Conservation (phyloP, 2,888 invertebrate species). For the Eristalinus aeneus region DNA sequence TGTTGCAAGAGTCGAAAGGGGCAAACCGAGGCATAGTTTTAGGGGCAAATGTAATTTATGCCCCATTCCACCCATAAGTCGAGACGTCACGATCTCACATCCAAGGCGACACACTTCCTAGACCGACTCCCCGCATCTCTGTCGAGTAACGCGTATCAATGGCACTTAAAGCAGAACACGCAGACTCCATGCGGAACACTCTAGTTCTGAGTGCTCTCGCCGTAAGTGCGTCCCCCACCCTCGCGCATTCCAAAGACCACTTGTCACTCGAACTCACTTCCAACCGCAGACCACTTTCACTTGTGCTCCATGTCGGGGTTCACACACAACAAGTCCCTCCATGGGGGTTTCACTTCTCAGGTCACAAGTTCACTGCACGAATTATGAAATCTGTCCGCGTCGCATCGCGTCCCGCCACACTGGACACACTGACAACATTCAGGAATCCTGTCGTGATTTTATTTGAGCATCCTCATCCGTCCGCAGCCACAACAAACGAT, state of each 20-base stretch:
- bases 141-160: neutral
- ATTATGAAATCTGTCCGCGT: slow-evolving; percentile 27
- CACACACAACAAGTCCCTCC: slow-evolving; percentile 8
- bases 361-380: slow-evolving; percentile 39
- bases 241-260: neutral
- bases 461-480: neutral
- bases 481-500: neutral
- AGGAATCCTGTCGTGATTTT: neutral
- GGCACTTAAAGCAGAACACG: neutral
- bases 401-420: neutral
- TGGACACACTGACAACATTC: neutral
- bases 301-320: neutral
- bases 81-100: neutral
- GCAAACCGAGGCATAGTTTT: too few species aligned
- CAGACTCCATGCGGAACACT: neutral
- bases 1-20: neutral
- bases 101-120: neutral
- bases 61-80: neutral
- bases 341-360: slow-evolving; percentile 34
- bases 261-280: neutral
- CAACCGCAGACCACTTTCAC: neutral
- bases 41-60: too few species aligned
- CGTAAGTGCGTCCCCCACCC: neutral
- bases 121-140: neutral
- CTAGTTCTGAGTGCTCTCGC: neutral